These are phyloP conservation scores for Lucinisca nassula DNA, from an alignment of 2,888 invertebrate genomes.

Conservation along the genomic window DNA sequence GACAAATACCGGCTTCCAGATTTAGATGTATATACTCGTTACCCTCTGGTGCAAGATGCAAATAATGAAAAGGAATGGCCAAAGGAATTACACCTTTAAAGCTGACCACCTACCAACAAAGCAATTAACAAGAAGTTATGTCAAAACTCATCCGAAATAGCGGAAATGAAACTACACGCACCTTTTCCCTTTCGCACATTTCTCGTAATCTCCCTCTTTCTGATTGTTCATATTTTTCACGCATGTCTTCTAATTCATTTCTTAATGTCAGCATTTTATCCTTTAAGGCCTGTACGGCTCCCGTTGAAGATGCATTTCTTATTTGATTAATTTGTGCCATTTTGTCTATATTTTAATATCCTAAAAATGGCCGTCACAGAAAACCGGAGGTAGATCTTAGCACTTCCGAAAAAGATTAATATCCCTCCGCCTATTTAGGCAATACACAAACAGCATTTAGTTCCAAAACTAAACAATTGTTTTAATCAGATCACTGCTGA, in stretches of 20 bases:
- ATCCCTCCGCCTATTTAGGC: background rate
- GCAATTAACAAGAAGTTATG: background rate
- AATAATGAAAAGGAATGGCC: no score
- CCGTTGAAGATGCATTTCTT: constrained; percentile 52
- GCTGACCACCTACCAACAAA: background rate
- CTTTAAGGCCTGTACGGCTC: constrained; percentile 98
- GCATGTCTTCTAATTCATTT: constrained; percentile 99
- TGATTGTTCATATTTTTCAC: constrained; percentile 99
- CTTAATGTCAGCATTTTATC: constrained; percentile 99
- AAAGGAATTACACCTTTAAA: no score
- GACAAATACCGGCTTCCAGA: no score
- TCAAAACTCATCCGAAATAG: constrained; percentile 24
- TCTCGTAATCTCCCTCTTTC: constrained; percentile 90
- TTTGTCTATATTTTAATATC: constrained; percentile 20
- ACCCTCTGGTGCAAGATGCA: no score
- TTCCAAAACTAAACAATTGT: no score
- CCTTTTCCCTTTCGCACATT: constrained; percentile 48
- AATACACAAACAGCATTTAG: background rate
- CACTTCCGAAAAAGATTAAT: background rate
- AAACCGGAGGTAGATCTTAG: constrained; percentile 62
- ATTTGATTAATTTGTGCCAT: constrained; percentile 31
- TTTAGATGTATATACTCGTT: no score
- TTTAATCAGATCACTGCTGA: no score
- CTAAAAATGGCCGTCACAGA: constrained; percentile 62
- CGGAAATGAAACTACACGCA: constrained; percentile 63